These are phyloP conservation scores for Cryptoblepharus egeriae DNA, from an alignment of 2,797 vertebrate species.

Conservation along the genomic window DNA sequence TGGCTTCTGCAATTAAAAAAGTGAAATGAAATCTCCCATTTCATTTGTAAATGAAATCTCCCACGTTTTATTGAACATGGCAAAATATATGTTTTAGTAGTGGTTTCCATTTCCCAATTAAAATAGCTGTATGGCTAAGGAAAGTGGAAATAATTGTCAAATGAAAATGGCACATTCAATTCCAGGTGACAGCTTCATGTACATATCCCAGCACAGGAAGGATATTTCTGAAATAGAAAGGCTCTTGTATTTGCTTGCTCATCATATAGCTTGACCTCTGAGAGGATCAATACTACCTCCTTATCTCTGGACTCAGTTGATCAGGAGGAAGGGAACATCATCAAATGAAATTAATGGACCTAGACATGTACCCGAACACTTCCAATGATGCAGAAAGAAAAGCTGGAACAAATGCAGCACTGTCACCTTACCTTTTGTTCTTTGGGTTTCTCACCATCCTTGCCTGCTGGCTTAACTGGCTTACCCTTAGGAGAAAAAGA, in stretches of 20 bases:
- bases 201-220: neutral
- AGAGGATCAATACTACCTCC: neutral
- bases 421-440: constrained; percentile 68
- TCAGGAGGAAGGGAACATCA: neutral
- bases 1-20: constrained; percentile 66
- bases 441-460: constrained; percentile 36
- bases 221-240: neutral
- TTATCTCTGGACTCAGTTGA: neutral
- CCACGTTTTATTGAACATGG: neutral
- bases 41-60: no score
- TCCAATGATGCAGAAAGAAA: neutral
- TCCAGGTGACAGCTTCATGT: neutral
- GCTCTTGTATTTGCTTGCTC: neutral
- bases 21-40: no score
- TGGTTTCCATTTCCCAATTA: neutral
- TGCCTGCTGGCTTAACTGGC: constrained; percentile 58
- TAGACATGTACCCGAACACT: neutral
- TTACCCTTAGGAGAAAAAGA: constrained; percentile 66
- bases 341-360: neutral
- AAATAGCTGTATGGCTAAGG: neutral
- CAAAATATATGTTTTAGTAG: neutral
- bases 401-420: neutral
- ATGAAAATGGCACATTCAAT: neutral
- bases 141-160: neutral
- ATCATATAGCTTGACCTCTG: neutral